Evolutionary conservation across 2,113 vertebrate species (phyloP).

Genomic region (Numenius arquata): DNA sequence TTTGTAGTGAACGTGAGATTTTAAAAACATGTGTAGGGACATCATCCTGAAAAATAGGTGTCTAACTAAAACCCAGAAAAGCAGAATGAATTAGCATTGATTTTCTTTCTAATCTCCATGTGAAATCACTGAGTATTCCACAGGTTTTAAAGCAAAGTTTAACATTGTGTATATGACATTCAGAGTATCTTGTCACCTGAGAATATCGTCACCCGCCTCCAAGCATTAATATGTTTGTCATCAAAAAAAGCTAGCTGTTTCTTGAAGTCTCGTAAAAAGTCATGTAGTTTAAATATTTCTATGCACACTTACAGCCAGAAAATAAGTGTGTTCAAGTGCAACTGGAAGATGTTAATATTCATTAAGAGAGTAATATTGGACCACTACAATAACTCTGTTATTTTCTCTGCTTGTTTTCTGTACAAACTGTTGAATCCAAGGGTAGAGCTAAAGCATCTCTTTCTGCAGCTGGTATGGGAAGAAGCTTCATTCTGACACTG

Average conservation of each 20-base stretch:
- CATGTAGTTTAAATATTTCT: neutral
- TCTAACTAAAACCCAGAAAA: neutral
- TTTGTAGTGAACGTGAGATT: neutral
- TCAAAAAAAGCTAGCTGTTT: neutral
- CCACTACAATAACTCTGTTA: rapidly evolving
- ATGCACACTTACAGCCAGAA: neutral
- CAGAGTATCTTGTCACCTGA: neutral
- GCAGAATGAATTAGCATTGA: neutral
- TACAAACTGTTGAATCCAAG: neutral
- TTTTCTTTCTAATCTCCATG: neutral
- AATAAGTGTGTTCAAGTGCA: neutral
- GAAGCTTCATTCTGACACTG: neutral
- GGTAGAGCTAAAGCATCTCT: neutral
- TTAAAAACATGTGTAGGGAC: neutral
- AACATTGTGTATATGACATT: neutral
- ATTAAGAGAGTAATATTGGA: neutral
- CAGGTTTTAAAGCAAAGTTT: neutral
- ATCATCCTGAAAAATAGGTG: neutral
- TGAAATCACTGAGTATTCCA: neutral
- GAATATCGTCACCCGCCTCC: neutral
- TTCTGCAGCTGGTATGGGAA: neutral
- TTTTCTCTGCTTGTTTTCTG: neutral
- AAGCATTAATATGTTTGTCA: neutral
- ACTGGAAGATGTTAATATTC: neutral
- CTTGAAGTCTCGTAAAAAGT: neutral